phyloP scores from a whole-genome alignment of 2,113 vertebrate species.

The Elaphurus davidianus region DNA sequence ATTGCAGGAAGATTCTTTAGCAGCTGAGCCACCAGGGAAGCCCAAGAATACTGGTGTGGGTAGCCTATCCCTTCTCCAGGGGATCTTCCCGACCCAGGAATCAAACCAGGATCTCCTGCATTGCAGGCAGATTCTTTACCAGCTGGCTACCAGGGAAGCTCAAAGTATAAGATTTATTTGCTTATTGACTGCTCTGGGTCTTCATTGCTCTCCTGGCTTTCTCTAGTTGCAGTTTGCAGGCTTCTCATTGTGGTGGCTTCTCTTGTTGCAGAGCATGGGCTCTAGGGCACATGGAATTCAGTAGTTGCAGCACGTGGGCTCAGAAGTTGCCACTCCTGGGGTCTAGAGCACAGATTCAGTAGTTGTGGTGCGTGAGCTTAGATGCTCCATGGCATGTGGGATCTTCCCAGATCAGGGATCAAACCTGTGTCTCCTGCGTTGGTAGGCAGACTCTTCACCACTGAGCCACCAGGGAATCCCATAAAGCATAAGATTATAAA shows the following conservation, averaged over 20 bases:
- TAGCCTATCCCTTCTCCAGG: neutral
- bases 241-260: neutral
- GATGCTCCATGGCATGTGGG: neutral
- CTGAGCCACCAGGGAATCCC: neutral
- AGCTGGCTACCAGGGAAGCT: neutral
- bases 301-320: neutral
- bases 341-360: neutral
- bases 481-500: neutral
- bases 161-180: neutral
- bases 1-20: neutral
- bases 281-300: neutral
- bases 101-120: neutral
- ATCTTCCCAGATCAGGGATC: neutral
- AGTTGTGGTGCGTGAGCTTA: neutral
- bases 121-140: neutral
- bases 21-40: neutral
- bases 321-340: neutral
- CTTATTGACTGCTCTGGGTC: neutral
- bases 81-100: neutral
- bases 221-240: accelerated
- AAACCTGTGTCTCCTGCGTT: neutral
- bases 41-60: neutral
- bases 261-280: neutral
- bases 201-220: neutral
- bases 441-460: neutral